Evolutionary conservation across 2,797 vertebrate species (phyloP), one percentile per base, ranked within the genome.

Genomic region (Poecile montanus): DNA sequence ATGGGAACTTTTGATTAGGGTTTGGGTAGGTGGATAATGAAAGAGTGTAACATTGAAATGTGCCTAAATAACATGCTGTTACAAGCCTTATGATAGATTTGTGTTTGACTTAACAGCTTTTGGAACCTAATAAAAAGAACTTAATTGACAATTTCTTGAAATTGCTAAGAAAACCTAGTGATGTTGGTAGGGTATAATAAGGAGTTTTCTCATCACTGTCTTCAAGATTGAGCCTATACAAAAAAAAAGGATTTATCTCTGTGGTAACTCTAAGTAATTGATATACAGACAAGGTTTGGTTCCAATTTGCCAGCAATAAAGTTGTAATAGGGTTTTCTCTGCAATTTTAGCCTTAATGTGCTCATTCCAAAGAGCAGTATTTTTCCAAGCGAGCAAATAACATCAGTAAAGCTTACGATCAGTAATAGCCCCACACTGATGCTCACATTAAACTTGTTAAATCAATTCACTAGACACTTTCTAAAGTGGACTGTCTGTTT

Each of bases 291-390:
- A 98, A 98, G 98, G 98, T 99, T 99, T 98, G 98, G 98, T 99
- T 99, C 98, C 98, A 99, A 99, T 99, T 99, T 99, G 98, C 98
- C 98, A 99, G 98, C 98, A 99, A 99, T 99, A 98, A 99, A 99
- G 98, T 98, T 98, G 98, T 99, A 99, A 99, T 99, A 98, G 98
- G 98, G 98, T 98, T 99, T 99, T 99, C 98, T 99, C 98, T 98
- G 98, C 98, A 98, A 98, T 99, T 99, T 98, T 98, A 98, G 98
- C 98, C 98, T 98, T 99, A 99, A 99, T 99, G 98, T 98, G 98
- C 98, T 99, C 98, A 98, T 99, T 99, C 98, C 98, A 98, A 98
- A 98, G 98, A 99, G 98, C 98, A 97, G 98, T 98, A 98, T 99
- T 99, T 98, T 98, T 98, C 98, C 98, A 98, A 98, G 98, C 96